A percentile compares a stretch with the other conserved stretches of the same genome.
Conservation (phyloP, 2,888 invertebrate genomes). For the Pollenia griseotomentosa region DNA sequence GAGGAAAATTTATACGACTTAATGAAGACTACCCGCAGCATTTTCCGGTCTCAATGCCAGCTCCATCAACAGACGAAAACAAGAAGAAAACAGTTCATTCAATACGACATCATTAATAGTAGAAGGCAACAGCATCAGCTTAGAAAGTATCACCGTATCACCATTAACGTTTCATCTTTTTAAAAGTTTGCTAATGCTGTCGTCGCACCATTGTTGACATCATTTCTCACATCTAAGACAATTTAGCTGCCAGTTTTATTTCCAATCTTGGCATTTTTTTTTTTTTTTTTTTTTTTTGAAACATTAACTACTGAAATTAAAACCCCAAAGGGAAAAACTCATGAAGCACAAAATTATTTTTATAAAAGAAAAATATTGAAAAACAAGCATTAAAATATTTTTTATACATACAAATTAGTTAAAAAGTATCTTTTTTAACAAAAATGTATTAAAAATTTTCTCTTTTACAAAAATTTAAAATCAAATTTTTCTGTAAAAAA, state of each 20-base stretch:
- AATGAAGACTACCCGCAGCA: constrained; percentile 79
- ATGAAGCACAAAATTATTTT: background rate
- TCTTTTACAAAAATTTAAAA: no score
- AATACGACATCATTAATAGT: constrained; percentile 75
- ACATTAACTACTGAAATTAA: constrained; percentile 6
- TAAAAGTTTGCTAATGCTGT: constrained; percentile 69
- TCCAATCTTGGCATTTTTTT: constrained; percentile 66
- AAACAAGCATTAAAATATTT: background rate
- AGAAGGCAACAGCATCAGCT: constrained; percentile 74
- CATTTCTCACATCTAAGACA: constrained; percentile 75
- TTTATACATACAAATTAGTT: no score
- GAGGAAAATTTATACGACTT: constrained; percentile 53
- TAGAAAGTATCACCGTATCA: constrained; percentile 14
- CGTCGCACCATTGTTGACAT: constrained; percentile 71
- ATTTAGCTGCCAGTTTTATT: constrained; percentile 55
- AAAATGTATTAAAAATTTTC: no score
- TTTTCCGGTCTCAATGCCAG: constrained; percentile 76
- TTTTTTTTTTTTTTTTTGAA: background rate
- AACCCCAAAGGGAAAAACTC: constrained; percentile 20
- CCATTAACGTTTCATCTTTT: constrained; percentile 36
- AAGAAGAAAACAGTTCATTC: constrained; percentile 14
- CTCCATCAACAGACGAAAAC: constrained; percentile 27
- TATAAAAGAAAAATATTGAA: background rate
- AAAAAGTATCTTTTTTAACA: no score
- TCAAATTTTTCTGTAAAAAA: no score